phyloP scores from a whole-genome alignment of 2,113 vertebrate genomes.

The Microcebus griseorufus region DNA sequence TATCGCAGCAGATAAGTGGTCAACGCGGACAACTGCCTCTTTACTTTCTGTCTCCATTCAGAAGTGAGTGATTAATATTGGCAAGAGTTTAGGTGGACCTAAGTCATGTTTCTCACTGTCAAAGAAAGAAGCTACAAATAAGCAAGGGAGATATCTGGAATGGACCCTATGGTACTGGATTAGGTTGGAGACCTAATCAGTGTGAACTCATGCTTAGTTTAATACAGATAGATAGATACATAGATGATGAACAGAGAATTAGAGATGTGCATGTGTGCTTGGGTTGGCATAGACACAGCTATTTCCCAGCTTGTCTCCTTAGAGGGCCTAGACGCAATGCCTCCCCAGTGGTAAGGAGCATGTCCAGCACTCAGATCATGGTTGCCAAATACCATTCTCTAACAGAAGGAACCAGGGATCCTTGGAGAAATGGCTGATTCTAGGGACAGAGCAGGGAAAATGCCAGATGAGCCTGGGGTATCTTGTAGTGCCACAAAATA shows the following conservation, averaged over 20 bases:
- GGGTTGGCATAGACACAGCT: background rate
- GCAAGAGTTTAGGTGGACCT: background rate
- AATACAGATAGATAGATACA: background rate
- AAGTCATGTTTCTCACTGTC: background rate
- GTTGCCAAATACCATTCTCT: background rate
- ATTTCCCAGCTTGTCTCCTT: background rate
- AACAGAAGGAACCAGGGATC: background rate
- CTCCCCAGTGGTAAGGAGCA: background rate
- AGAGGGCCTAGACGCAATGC: background rate
- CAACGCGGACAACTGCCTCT: background rate
- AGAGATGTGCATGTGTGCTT: background rate
- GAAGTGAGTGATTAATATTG: background rate
- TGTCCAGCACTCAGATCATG: background rate
- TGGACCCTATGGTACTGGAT: background rate
- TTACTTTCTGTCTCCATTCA: background rate
- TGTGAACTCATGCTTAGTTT: background rate
- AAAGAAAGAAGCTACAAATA: background rate
- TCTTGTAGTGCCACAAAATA: background rate
- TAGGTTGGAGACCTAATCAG: background rate
- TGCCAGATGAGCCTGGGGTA: background rate
- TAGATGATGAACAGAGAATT: background rate
- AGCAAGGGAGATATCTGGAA: background rate
- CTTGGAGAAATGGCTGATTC: background rate
- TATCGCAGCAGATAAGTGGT: background rate
- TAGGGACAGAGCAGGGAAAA: background rate